Evolutionary conservation across 2,113 vertebrate species (phyloP), one percentile per base, ranked within the genome.

Genomic region (Malurus alboscapulatus): DNA sequence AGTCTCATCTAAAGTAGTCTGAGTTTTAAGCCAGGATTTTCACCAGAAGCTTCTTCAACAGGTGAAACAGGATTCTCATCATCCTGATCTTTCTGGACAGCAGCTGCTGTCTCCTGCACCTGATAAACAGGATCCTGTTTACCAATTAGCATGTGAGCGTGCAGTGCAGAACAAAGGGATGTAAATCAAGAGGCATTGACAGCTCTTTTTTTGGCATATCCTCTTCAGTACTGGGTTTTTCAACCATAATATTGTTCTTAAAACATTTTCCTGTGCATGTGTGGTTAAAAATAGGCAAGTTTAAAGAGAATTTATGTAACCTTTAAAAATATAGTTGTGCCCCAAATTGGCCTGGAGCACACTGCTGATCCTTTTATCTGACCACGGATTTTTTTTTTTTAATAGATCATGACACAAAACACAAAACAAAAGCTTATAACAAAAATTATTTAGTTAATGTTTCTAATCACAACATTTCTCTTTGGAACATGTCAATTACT

Each of bases 41-140:
- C 47, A 25, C 16, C 34, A 84, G 59, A 73, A 67, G 7, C 38
- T 90, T 88, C 55, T 96, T 88, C 83, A 87, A 32, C 20, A 45
- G 61, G 34, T 94, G 79, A 92, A 88, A 83, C 11, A 61, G n/a
- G 73, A 88, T 81, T 90, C 73, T 84, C n/a, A 18, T 84, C 73
- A 90, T 55, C 44, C 29, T 94, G 76, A 93, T 95, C 76, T 53
- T 78, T 92, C 80, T 67, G 73, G 88, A 87, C 72, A 88, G 88
- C 82, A 93, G 85, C 79, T 91, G 68, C 73, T 92, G 55, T 58
- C 72, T 88, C 61, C 30, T 0, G 0, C 36, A 80, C 61, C 76
- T 55, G 61, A 61, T 88, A 61, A 92, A 62, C 65, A 94, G 80
- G 91, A 95, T 95, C 86, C 72, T 71, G 30, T 95, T 95, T 93